A percentile compares a stretch with the other conserved stretches of the same genome.
Evolutionary conservation across 2,797 vertebrate species (phyloP).

Genomic region (Channa striata): DNA sequence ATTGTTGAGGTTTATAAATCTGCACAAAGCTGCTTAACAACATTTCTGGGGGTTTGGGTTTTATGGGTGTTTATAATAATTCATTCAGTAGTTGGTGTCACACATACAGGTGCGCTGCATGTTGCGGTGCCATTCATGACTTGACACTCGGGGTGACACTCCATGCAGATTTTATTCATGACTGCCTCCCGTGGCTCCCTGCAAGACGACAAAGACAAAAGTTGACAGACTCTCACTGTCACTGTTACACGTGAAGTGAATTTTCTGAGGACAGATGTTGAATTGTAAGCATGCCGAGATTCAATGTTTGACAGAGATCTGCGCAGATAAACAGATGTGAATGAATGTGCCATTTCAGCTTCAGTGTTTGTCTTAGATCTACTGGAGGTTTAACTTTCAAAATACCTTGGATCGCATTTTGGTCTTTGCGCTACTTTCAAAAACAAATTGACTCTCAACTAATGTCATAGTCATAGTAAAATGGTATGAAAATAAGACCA

Average conservation of each 20-base stretch:
- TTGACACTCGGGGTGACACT: conserved; percentile 92
- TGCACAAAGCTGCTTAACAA: neutral
- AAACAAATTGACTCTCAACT: conserved; percentile 46
- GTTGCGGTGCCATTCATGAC: conserved; percentile 84
- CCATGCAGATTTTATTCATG: conserved; percentile 86
- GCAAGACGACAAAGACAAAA: conserved; percentile 54
- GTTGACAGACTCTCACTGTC: conserved; percentile 21
- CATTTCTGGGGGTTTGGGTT: neutral
- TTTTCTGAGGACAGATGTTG: conserved; percentile 65
- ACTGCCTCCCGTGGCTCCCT: conserved; percentile 91
- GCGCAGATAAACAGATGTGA: conserved; percentile 68
- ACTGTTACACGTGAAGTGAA: conserved; percentile 34
- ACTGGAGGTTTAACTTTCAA: conserved; percentile 47
- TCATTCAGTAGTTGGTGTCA: conserved; percentile 7
- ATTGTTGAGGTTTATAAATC: neutral
- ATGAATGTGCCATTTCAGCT: conserved; percentile 48
- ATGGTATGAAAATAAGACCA: conserved; percentile 47
- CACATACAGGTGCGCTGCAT: conserved; percentile 91
- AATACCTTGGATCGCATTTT: conserved; percentile 38
- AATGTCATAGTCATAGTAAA: conserved; percentile 54
- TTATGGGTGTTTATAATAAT: conserved; percentile 5
- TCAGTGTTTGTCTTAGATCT: conserved; percentile 57
- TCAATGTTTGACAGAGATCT: conserved; percentile 77
- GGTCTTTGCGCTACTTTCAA: conserved; percentile 39
- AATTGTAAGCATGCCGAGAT: conserved; percentile 63